Conservation (phyloP, 2,113 vertebrate species). For the Zosterops hypoxanthus region DNA sequence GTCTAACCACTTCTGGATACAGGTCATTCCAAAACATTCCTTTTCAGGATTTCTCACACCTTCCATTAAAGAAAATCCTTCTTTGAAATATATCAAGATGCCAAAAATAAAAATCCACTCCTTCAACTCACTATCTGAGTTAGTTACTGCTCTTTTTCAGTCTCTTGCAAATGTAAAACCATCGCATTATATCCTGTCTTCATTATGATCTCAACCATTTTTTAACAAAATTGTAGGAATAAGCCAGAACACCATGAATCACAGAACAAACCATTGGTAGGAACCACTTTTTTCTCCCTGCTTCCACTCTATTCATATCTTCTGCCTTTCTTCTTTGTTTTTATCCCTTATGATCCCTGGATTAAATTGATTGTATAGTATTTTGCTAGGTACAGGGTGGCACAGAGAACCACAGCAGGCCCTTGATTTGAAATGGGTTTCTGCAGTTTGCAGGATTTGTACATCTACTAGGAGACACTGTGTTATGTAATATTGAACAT, state of each 20-base stretch:
- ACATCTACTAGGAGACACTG: not conserved
- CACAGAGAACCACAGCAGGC: not conserved
- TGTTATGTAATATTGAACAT: not conserved
- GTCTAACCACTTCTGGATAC: not conserved
- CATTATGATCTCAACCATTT: not conserved
- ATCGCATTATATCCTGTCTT: not conserved
- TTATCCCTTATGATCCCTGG: not conserved
- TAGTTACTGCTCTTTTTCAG: not conserved
- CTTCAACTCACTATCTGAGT: not conserved
- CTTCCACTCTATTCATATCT: not conserved
- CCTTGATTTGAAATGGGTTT: not conserved
- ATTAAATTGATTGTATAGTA: not conserved
- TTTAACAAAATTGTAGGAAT: not conserved
- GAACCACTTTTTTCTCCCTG: not conserved
- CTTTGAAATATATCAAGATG: not conserved
- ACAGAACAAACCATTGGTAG: not conserved
- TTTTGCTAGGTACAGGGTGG: not conserved
- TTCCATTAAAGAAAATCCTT: not conserved
- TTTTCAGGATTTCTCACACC: not conserved
- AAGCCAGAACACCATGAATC: not conserved
- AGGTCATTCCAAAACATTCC: not conserved
- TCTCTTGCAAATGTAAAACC: not conserved
- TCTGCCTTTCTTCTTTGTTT: not conserved
- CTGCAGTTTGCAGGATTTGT: not conserved
- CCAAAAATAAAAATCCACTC: not conserved